Base-by-base conservation (phyloP, 2,888 invertebrate species). In the Argynnis bischoffii region DNA sequence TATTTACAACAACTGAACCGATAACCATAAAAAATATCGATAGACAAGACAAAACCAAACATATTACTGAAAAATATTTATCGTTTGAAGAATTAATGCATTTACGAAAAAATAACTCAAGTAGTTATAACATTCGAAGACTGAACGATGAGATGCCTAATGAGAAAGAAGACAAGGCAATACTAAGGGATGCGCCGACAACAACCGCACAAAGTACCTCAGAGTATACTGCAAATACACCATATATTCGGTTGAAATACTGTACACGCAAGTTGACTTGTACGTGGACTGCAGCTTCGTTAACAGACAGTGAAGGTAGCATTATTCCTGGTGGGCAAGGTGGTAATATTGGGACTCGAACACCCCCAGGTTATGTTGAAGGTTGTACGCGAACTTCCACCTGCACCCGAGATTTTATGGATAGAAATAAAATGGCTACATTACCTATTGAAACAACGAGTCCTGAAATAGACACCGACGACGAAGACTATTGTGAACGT, bases 61-160 rank as follows among this genome's bases (percentile, higher is more conserved):
- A 75, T 55, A 57, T 81, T 3, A 88, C 88, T 35, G 92, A 91
- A 78, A 92, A 87, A 76, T 90, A 86, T 78, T 82, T 92, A 69
- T 92, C 92, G 6, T 92, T 92, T 78, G 89, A 92, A 70, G 91
- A 92, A 75, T 76, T 92, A 72, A 85, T 92, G 86, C 86, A 85
- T 78, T 77, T 91, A 14, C 81, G 90, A 73, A 90, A 87, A 78
- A 75, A 82, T n/a, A 85, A 79, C 68, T 74, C 79, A 26, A 71
- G 65, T 5, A 66, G 67, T 53, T 48, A 51, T 46, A 61, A 47
- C 18, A 67, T 55, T 35, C 67, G 72, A 51, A 67, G 72, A 55
- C 66, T 64, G 16, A 79, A 81, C 41, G 78, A 79, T 55, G 53
- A 41, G 21, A 18, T 14, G 15, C 14, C 16, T 18, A 21, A 18